Base-by-base conservation (phyloP, 2,888 invertebrate genomes). In the Microctonus brassicae region DNA sequence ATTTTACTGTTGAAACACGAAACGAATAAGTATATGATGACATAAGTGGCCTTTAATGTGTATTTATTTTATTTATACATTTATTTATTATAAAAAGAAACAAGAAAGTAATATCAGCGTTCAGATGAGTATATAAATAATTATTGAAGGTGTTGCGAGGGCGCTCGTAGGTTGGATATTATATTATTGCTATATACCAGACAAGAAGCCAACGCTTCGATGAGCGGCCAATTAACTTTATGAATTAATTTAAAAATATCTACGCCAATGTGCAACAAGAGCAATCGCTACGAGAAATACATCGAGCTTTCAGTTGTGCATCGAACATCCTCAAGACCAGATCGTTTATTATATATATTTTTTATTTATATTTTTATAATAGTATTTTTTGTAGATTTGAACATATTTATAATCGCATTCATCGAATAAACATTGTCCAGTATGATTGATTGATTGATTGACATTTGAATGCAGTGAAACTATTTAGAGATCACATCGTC, bases 271-370 rank as follows among this genome's bases (percentile, higher is more conserved):
- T 78, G 74, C 71, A 72, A 74, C 61, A 73, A 66, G 47, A 81
- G 85, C 81, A 85, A 87, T 86, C 83, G 86, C 84, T 84, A 83
- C 83, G 80, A 83, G 82, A 83, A 78, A 66, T 42, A 47, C 77
- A 76, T 64, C 75, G 71, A 70, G 77, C 76, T 78, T 79, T 74
- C 84, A 87, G 87, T 87, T 79, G 80, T 77, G 81, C 84, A 83
- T 84, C 81, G 84, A 83, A 81, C 86, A 86, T 83, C 83, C 83
- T 82, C 79, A 82, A 78, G 83, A 78, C 66, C 76, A 76, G 73
- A 79, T 79, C 74, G 67, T 61, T n/a, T 64, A 66, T 24, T 57
- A 65, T 34, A 65, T 34, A 58, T 47, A 26, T 65, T 47, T 57
- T 4, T 13, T 53, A 20, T 64, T 53, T 17, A n/a, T 33, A 26